Evolutionary conservation across 1,140 invertebrate species (phyloP), one percentile per base, ranked within the genome.

Genomic region (Pogonus chalceus): DNA sequence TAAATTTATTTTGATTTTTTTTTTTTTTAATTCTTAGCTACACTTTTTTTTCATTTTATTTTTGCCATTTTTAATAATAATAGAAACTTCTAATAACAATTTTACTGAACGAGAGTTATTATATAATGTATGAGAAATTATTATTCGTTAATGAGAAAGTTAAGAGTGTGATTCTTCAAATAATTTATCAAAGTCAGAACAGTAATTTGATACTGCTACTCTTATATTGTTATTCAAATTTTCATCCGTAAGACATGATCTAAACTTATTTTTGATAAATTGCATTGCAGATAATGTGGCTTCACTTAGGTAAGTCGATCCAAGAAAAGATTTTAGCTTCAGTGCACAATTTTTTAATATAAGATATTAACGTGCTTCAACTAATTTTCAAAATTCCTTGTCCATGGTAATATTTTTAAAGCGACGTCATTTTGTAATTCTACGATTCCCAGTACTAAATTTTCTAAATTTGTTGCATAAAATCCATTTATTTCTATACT

Each of bases 301-400:
- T 46, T 46, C 39, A 46, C 39, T 46, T 46, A 20, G 20, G 18
- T 46, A 46, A 12, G 39, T 20, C 39, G 39, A 46, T 46, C 39
- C 12, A 46, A 46, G 16, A 20, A 46, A 46, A 46, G 9, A 46
- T 46, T 46, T 46, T 46, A 46, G 20, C 9, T 46, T 46, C 18
- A 46, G 39, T 46, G 20, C 12, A 20, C 39, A 46, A 46, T 46
- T 46, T 46, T 46, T 46, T 46, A 46, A 46, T 46, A 4, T 46
- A 7, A 14, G 26, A 31, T 31, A 31, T 31, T 31, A 7, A 31
- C 14, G 14, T 31, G 26, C 4, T 7, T 46, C 39, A 46, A 46
- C 39, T 12, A 46, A 46, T 46, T 46, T 46, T 20, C 39, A 12
- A 46, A 46, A 46, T 46, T 12, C 16, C 20, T 46, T 46, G 3